A percentile compares a stretch with the other conserved stretches of the same genome.
Evolutionary conservation across 2,888 invertebrate species (phyloP).

Genomic region (Pediacus dermestoides): DNA sequence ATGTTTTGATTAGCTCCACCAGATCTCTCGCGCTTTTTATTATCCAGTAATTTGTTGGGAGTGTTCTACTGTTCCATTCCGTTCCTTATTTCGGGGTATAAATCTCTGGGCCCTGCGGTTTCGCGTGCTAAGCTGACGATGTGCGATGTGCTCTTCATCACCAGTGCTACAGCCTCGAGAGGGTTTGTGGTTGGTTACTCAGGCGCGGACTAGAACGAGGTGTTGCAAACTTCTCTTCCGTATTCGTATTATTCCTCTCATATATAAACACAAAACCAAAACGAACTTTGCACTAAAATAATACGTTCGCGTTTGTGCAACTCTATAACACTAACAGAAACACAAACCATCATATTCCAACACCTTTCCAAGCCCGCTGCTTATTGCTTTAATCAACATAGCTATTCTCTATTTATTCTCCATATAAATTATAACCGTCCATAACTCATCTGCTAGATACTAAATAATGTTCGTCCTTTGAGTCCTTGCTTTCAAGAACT

Average conservation of each 20-base stretch:
- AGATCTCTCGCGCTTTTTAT: conserved; percentile 39
- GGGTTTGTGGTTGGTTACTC: conserved; percentile 21
- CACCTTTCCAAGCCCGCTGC: conserved; percentile 3
- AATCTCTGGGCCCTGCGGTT: conserved; percentile 32
- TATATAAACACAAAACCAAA: too few relatives aligned
- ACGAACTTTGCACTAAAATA: too few relatives aligned
- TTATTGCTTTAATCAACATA: too few relatives aligned
- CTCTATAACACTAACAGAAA: too few relatives aligned
- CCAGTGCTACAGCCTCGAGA: conserved; percentile 25
- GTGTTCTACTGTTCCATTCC: conserved; percentile 28
- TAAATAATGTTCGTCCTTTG: too few relatives aligned
- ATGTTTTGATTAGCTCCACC: conserved; percentile 42
- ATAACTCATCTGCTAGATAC: too few relatives aligned
- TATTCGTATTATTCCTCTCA: too few relatives aligned
- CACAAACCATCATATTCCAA: conserved; percentile 9
- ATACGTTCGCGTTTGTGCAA: too few relatives aligned
- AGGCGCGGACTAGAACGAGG: conserved; percentile 26
- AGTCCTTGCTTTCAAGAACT: too few relatives aligned
- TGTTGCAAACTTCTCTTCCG: conserved; percentile 28
- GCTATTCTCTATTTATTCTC: conserved; percentile 3
- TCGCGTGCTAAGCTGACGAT: conserved; percentile 34
- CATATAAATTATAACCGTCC: background rate
- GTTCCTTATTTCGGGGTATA: conserved; percentile 34
- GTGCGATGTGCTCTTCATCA: conserved; percentile 35
- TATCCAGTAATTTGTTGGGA: conserved; percentile 37